Conservation (phyloP, 2,888 invertebrate species). For the Drosophila setosimentum region DNA sequence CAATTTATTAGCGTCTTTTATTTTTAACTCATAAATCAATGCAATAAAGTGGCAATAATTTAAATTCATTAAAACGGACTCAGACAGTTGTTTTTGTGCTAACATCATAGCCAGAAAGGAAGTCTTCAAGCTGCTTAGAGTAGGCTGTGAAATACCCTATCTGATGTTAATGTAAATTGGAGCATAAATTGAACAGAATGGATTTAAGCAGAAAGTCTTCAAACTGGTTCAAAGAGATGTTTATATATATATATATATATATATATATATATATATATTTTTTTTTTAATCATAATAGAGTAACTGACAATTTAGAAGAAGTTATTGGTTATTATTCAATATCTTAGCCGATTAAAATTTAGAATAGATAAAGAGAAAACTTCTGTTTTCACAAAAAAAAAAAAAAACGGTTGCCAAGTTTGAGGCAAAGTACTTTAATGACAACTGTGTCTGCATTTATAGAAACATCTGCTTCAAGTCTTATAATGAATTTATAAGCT, state of each 20-base stretch:
- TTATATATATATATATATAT: no score
- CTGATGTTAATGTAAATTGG: neutral
- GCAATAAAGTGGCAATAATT: conserved; percentile 62
- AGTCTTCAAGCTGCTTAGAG: neutral
- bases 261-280: no score
- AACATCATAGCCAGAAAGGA: neutral
- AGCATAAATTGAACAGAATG: neutral
- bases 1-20: conserved; percentile 19
- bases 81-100: neutral
- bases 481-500: neutral
- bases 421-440: neutral
- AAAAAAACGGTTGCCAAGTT: no score
- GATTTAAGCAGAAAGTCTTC: neutral
- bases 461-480: neutral
- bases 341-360: neutral
- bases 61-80: conserved; percentile 52
- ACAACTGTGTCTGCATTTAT: neutral
- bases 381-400: neutral
- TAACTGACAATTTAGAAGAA: neutral
- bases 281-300: neutral
- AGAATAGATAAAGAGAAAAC: neutral
- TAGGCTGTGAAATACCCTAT: conserved; percentile 16
- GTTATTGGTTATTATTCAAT: neutral
- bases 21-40: conserved; percentile 33
- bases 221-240: neutral